Evolutionary conservation across 2,113 vertebrate species (phyloP).

Genomic region (Oxyura jamaicensis): DNA sequence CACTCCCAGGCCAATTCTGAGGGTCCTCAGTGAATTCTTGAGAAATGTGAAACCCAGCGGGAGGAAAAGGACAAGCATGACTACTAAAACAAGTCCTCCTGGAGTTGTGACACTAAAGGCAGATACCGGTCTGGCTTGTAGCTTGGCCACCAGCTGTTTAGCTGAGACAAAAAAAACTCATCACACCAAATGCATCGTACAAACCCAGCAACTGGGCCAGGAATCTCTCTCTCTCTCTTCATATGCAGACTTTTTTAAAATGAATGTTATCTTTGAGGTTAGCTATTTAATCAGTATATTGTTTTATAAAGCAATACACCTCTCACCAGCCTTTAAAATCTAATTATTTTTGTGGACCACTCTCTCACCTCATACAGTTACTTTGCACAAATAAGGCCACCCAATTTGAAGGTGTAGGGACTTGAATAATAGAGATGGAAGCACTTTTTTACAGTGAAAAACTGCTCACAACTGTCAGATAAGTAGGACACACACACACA

Average conservation of each 20-base stretch:
- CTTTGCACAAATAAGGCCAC: not conserved
- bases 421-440: not conserved
- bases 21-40: not conserved
- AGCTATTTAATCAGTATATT: not conserved
- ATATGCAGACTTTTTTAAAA: not conserved
- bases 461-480: not conserved
- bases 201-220: not conserved
- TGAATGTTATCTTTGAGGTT: not conserved
- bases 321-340: not conserved
- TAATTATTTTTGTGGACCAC: not conserved
- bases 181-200: rapidly evolving
- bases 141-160: not conserved
- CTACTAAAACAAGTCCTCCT: not conserved
- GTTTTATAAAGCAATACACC: not conserved
- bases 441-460: not conserved
- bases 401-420: not conserved
- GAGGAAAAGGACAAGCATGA: not conserved
- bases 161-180: not conserved
- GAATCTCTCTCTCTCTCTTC: not conserved
- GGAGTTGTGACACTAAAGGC: not conserved
- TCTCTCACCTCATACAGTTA: not conserved
- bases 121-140: not conserved
- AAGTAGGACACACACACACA: not conserved
- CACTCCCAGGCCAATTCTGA: not conserved
- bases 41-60: not conserved